A percentile compares a stretch with the other conserved stretches of the same genome.
Evolutionary conservation across 2,888 invertebrate genomes (phyloP).

Genomic region (Odontomyia ornata): DNA sequence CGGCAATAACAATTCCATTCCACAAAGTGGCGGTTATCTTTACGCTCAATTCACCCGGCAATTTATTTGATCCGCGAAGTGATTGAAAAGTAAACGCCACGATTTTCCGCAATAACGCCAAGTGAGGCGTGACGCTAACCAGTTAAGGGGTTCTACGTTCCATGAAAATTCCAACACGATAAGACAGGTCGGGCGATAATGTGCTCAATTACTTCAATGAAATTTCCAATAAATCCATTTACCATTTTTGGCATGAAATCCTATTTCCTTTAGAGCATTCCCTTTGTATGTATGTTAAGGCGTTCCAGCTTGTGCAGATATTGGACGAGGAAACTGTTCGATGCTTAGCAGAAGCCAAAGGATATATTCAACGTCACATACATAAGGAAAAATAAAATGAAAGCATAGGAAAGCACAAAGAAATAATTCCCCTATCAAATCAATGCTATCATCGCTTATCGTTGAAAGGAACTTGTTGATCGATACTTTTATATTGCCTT

Average conservation of each 20-base stretch:
- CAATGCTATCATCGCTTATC: slow-evolving; percentile 33
- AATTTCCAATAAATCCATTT: slow-evolving; percentile 42
- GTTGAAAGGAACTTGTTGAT: slow-evolving; percentile 32
- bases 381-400: not conserved
- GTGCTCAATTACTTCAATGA: slow-evolving; percentile 42
- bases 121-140: slow-evolving; percentile 17
- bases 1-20: not conserved
- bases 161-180: slow-evolving; percentile 15
- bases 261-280: slow-evolving; percentile 14
- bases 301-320: not conserved
- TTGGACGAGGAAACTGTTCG: slow-evolving; percentile 18
- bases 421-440: slow-evolving; percentile 31
- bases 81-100: slow-evolving; percentile 40
- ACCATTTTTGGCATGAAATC: slow-evolving; percentile 39
- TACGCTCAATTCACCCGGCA: slow-evolving; percentile 8
- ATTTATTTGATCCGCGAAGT: slow-evolving; percentile 28
- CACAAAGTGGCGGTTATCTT: slow-evolving; percentile 15
- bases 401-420: slow-evolving; percentile 7
- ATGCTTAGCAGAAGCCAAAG: not conserved
- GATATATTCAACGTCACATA: not conserved
- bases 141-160: not conserved
- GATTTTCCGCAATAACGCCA: slow-evolving; percentile 26
- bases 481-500: slow-evolving; percentile 3
- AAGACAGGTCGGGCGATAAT: slow-evolving; percentile 41
- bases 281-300: not conserved